A percentile compares a stretch with the other conserved stretches of the same genome.
These are phyloP conservation scores for Rhincodon typus DNA, from an alignment of 2,797 vertebrate genomes.

Conservation along the genomic window DNA sequence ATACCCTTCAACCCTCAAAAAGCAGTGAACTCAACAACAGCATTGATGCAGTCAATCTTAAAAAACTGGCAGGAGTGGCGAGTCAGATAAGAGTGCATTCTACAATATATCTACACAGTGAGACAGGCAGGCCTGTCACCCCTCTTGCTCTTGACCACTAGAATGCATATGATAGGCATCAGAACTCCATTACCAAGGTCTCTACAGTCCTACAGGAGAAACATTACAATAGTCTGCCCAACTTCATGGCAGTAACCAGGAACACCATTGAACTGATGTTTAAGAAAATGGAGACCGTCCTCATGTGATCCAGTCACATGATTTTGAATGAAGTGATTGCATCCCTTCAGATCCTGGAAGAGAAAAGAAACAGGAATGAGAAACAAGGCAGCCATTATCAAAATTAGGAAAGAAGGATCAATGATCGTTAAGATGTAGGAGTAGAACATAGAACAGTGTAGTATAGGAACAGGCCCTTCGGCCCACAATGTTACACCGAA, in stretches of 20 bases:
- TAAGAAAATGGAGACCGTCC: constrained; percentile 72
- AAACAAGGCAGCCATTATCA: constrained; percentile 38
- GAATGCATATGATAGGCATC: background rate
- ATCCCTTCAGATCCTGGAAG: constrained; percentile 57
- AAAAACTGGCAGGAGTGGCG: background rate
- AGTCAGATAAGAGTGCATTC: background rate
- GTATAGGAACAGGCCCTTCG: no score
- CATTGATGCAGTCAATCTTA: constrained; percentile 15
- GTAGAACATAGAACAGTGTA: no score
- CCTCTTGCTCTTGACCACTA: constrained; percentile 1
- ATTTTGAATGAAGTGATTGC: constrained; percentile 70
- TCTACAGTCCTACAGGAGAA: constrained; percentile 43
- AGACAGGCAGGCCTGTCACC: constrained; percentile 19
- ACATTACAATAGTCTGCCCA: constrained; percentile 61
- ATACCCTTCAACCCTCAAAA: background rate
- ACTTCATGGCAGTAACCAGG: constrained; percentile 63
- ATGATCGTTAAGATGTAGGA: constrained; percentile 25
- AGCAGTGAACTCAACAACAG: constrained; percentile 27
- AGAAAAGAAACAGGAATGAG: constrained; percentile 14
- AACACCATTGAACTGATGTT: constrained; percentile 98
- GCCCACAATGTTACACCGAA: no score
- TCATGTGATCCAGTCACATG: constrained; percentile 91
- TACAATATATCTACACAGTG: constrained; percentile 20
- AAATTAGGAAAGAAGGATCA: constrained; percentile 38
- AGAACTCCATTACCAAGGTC: constrained; percentile 10